These are phyloP conservation scores for Marisa cornuarietis DNA, from an alignment of 1,140 invertebrate genomes.

Conservation along the genomic window DNA sequence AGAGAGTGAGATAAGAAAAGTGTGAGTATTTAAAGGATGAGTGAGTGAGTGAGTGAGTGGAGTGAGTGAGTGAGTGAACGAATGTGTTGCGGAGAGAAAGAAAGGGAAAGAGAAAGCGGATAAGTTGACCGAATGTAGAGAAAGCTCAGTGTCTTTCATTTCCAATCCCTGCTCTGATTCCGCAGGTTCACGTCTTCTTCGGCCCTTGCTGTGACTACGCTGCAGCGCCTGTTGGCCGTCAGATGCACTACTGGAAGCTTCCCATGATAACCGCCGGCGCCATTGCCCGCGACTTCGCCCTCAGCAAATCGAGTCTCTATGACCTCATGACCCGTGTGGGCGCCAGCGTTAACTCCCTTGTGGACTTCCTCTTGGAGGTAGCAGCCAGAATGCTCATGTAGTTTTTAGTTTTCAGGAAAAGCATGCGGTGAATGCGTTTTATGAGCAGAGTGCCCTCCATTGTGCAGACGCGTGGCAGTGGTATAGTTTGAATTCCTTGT, in stretches of 20 bases:
- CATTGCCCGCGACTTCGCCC: slow-evolving; percentile 80
- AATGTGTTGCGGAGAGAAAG: no score
- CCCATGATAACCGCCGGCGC: slow-evolving; percentile 87
- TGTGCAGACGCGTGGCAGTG: neutral
- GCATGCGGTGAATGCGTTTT: slow-evolving; percentile 65
- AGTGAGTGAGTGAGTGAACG: no score
- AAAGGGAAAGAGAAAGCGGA: neutral
- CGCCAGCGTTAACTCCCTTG: slow-evolving; percentile 81
- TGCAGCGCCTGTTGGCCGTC: slow-evolving; percentile 87
- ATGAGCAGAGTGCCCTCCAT: slow-evolving; percentile 66
- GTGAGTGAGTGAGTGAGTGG: neutral
- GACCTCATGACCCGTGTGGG: slow-evolving; percentile 85
- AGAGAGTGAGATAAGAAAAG: neutral
- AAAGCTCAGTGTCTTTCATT: neutral
- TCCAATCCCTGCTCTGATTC: neutral
- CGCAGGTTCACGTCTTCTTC: slow-evolving; percentile 70
- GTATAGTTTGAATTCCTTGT: neutral
- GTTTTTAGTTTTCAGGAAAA: slow-evolving; percentile 75
- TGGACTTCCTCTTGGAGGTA: slow-evolving; percentile 74
- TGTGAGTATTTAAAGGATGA: neutral
- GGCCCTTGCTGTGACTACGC: slow-evolving; percentile 92
- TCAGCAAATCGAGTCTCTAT: slow-evolving; percentile 68
- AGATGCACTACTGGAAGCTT: slow-evolving; percentile 81
- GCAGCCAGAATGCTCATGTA: slow-evolving; percentile 73
- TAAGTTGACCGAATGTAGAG: neutral